Base-by-base conservation (phyloP, 1,140 invertebrate genomes). In the Lucilia cuprina region DNA sequence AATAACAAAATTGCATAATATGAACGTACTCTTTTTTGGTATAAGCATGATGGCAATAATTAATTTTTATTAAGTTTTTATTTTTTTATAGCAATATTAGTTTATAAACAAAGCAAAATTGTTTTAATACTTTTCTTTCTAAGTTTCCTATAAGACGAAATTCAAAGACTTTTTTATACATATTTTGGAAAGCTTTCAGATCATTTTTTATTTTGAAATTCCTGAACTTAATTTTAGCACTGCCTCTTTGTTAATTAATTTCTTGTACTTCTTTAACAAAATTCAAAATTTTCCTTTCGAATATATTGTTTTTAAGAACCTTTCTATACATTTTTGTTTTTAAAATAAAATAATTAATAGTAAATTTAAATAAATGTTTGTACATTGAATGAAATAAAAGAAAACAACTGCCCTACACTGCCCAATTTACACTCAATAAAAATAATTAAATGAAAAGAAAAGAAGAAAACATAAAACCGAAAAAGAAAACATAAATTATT, bases 401-500 rank as follows among this genome's bases (percentile, higher is more conserved):
- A 78, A 70, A 80, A 80, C 77, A 80, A 80, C 77, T 80, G 77
- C 77, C 77, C 77, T 80, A 49, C 77, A 80, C 77, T 80, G 77
- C 77, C 77, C 47, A 80, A 49, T 80, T 83, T 83, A 74, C 65
- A 83, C 82, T 83, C 34, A 60, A 65, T 83, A 60, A 13, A 83
- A 60, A 19, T 47, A 65, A 83, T 50, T 83, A 30, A 34, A 80
- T 80, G 21, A 77, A 34, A 60, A 50, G 35, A 82, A 65, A 60
- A 50, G 25, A 82, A 82, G 2, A 82, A 21, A 50, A 83, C 50
- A 83, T 0, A 49, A 78, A 77, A 77, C 35, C 17, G 19, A 55
- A 50, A 50, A 82, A 50, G 8, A 82, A 25, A 82, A 83, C 50
- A 83, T 78, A 78, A 41, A 35, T 41, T n/a, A 41, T 49, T 41